Evolutionary conservation across 2,113 vertebrate genomes (phyloP).

Genomic region (Mastomys natalensis): DNA sequence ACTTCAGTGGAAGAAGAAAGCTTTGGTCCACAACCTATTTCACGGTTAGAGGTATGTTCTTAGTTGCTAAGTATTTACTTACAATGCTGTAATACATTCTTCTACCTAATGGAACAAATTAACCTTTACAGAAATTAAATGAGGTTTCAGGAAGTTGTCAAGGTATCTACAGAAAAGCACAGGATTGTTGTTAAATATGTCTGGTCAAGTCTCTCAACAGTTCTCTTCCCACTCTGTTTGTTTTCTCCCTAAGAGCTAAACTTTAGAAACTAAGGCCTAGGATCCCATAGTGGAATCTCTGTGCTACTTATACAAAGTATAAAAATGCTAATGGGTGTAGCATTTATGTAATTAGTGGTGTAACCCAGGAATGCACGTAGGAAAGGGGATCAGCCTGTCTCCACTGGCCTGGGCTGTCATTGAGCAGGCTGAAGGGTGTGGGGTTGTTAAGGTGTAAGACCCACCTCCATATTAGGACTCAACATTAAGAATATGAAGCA

Average conservation of each 20-base stretch:
- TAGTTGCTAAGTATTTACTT: constrained; percentile 10
- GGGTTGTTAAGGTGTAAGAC: neutral
- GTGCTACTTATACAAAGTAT: neutral
- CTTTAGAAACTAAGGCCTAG: constrained; percentile 28
- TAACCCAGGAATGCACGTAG: neutral
- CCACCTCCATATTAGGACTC: neutral
- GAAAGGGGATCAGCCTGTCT: neutral
- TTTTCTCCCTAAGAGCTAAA: constrained; percentile 55
- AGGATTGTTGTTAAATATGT: neutral
- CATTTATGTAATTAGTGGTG: neutral
- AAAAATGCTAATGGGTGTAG: constrained; percentile 5
- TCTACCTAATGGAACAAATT: neutral
- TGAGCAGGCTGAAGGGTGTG: neutral
- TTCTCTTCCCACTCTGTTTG: constrained; percentile 45
- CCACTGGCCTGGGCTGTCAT: neutral
- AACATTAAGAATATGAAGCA: neutral
- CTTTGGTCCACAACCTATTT: constrained; percentile 94
- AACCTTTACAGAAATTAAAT: constrained; percentile 40
- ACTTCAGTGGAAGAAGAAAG: constrained; percentile 92
- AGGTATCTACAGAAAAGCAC: constrained; percentile 26
- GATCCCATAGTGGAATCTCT: neutral
- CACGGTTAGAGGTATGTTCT: constrained; percentile 92
- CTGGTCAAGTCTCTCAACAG: neutral
- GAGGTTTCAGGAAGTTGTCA: constrained; percentile 25
- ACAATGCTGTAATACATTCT: constrained; percentile 11